Base-by-base conservation (phyloP, 2,888 invertebrate genomes). In the Kryphioiulus occultus region DNA sequence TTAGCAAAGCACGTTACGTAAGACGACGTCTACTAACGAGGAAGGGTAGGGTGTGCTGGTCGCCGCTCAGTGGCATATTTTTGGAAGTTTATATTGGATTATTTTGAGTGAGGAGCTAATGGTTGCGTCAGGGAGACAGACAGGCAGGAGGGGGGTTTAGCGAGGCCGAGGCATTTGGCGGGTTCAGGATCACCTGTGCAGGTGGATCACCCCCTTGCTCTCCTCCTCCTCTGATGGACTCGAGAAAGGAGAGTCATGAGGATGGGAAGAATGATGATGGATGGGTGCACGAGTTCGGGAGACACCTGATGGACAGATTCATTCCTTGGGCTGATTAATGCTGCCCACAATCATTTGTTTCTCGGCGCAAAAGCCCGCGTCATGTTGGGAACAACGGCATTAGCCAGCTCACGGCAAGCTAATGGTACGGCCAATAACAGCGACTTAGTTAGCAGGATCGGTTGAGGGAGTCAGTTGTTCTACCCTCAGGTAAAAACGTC, bases 271-370 rank as follows among this genome's bases (percentile, higher is more conserved):
- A 44, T 32, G 86, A 86, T 86, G 87, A 86, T 86, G 39, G 78
- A 86, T 86, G 59, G 59, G 78, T 78, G 59, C 42, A 86, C 35
- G 87, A 86, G 68, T 32, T 86, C 78, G 35, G 32, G 39, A 68
- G 87, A 86, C 87, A 86, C 78, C 39, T 86, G 87, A 86, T 86
- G 87, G 87, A 86, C 87, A 68, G 87, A 86, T 86, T 86, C 87
- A 78, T 86, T 86, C 87, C 68, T 68, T 68, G 9, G 59, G 32
- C 44, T 86, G 87, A 86, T 86, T 86, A 86, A 86, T 86, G 87
- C 42, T 86, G 87, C 35, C 78, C 68, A 68, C 32, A 68, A 78
- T 78, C 87, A 42, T 86, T 86, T 86, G 87, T 86, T 86, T 86
- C 47, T 39, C 86, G 30, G 86, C 47, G 47, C 86, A 84, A 84